Evolutionary conservation across 2,113 vertebrate genomes (phyloP).

Genomic region (Formicarius rufipectus): DNA sequence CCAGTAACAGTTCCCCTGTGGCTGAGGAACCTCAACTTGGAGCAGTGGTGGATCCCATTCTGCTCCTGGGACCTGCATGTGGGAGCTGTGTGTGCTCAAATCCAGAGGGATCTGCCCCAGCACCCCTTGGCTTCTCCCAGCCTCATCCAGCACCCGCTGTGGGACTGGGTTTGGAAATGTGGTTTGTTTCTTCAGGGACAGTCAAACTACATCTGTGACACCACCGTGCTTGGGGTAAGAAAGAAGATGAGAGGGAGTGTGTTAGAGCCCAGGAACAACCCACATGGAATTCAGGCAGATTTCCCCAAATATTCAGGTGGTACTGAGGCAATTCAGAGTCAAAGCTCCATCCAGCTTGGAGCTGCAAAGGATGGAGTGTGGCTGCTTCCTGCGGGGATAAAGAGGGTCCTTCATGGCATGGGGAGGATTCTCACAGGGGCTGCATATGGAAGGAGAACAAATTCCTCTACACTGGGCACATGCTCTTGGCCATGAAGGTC

Average conservation of each 20-base stretch:
- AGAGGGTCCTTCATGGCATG: neutral
- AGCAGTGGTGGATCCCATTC: neutral
- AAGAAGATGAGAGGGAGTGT: neutral
- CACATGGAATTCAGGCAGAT: conserved; percentile 51
- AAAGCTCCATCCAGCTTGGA: neutral
- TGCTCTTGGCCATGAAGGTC: neutral
- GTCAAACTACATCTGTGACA: neutral
- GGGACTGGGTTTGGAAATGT: neutral
- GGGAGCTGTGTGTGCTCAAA: fast-evolving
- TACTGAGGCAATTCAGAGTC: neutral
- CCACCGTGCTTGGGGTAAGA: neutral
- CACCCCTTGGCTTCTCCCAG: neutral
- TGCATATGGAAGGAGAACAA: neutral
- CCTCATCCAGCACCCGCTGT: neutral
- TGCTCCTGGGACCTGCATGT: fast-evolving
- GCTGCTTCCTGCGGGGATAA: neutral
- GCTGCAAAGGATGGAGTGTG: neutral
- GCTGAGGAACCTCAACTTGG: neutral
- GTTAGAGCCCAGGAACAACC: neutral
- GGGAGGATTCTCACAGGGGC: neutral
- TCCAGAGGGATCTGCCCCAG: neutral
- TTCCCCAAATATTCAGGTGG: neutral
- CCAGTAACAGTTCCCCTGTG: neutral
- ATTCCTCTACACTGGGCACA: neutral
- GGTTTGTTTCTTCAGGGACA: neutral